phyloP scores from a whole-genome alignment of 2,113 vertebrate species.

The Aspidoscelis tigris region DNA sequence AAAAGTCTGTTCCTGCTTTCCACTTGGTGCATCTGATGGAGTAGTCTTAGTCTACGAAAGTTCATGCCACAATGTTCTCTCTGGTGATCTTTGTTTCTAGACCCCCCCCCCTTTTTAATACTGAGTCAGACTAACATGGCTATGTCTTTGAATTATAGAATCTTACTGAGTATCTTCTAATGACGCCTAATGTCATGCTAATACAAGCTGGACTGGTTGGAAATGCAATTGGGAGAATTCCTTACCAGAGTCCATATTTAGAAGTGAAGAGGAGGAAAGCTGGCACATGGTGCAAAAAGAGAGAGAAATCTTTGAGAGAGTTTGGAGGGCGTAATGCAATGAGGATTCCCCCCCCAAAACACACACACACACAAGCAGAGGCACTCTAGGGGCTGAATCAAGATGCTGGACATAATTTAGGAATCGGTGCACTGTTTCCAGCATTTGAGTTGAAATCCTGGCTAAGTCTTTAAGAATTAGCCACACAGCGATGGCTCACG shows the following conservation, averaged over 20 bases:
- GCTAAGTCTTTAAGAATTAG: background rate
- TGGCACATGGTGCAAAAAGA: too few species aligned
- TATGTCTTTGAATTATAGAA: too few species aligned
- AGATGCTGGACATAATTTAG: background rate
- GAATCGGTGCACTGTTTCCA: too few species aligned
- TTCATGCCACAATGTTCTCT: too few species aligned
- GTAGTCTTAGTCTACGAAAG: too few species aligned
- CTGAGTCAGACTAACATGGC: too few species aligned
- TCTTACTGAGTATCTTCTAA: too few species aligned
- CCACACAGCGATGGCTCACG: background rate
- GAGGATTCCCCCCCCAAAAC: too few species aligned
- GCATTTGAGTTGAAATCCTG: background rate
- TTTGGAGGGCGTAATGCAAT: background rate
- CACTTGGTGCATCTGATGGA: too few species aligned
- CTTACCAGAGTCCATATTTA: background rate
- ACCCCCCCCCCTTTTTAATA: too few species aligned
- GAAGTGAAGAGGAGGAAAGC: background rate
- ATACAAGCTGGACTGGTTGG: background rate
- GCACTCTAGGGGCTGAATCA: background rate
- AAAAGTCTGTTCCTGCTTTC: too few species aligned
- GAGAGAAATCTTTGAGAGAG: background rate
- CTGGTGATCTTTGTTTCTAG: too few species aligned
- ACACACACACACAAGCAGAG: background rate
- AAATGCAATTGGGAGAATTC: background rate
- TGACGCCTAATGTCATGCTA: background rate